Base-by-base conservation (phyloP, 2,113 vertebrate species). In the Mormoops blainvillei region DNA sequence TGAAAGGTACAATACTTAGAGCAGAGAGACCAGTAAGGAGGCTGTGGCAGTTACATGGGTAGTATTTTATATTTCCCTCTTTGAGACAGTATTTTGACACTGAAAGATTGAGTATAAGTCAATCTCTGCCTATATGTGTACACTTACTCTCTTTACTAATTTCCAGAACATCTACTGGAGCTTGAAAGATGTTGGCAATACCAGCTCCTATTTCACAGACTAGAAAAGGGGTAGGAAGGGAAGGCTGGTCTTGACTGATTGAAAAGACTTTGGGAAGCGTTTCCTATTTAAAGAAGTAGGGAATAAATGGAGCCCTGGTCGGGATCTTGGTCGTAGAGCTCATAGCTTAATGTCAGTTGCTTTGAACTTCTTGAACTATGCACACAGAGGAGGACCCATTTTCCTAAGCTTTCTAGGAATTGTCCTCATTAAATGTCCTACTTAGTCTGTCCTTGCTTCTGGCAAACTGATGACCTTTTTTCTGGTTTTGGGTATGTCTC, bases 321-420 rank as follows among this genome's bases (percentile, higher is more conserved):
- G 33, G 50, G 26, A 48, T 92, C 33, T 94, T 96, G 38, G 36
- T 91, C 63, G 84, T 89, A 31, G 45, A 38, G 52, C 28, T 92
- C 43, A 45, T 76, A 63, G 48, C 43, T 74, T 89, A 92, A 43
- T 90, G 50, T 48, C 58, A 93, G 0, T 93, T 97, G 58, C 54
- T 91, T 82, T 89, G 63, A 91, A 94, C 38, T 91, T 95, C 28
- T 90, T 70, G 58, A 88, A 61, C 61, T 74, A 24, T 92, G 36
- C 26, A 61, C 22, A 65, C 7, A 26, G 78, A 87, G 54, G 38
- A 81, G 68, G 56, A 58, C 65, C 38, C 36, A 4, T 38, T 83
- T 95, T 82, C 77, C 38, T 95, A 78, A 85, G 56, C 54, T 95
- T 94, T 81, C 85, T 81, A 92, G 38, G 48, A 92, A 61, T 93